phyloP scores from a whole-genome alignment of 2,113 vertebrate genomes.

The Riparia riparia region DNA sequence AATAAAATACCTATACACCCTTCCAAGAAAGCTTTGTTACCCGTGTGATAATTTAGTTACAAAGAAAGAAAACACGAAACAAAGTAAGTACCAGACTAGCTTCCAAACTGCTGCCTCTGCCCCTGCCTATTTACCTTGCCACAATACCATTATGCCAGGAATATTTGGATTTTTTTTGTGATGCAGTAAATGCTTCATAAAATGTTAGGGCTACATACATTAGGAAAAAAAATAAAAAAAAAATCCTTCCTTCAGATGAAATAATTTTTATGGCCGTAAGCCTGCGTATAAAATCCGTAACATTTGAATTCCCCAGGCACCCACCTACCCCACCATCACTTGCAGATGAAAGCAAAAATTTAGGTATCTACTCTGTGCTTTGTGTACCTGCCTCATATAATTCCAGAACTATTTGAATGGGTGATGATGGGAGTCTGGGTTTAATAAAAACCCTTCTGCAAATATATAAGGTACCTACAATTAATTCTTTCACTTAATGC shows the following conservation, averaged over 20 bases:
- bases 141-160: background rate
- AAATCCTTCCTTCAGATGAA: background rate
- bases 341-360: background rate
- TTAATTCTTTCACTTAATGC: background rate
- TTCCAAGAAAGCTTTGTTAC: background rate
- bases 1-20: background rate
- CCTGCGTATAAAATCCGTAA: background rate
- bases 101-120: background rate
- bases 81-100: background rate
- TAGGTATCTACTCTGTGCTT: background rate
- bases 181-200: background rate
- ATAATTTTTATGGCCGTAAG: background rate
- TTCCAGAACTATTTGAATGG: background rate
- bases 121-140: background rate
- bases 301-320: background rate
- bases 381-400: background rate
- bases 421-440: background rate
- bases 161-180: background rate
- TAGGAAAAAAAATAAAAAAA: background rate
- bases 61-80: background rate
- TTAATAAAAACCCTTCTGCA: background rate
- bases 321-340: background rate
- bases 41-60: background rate
- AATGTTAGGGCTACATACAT: background rate
- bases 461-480: fast-evolving